Evolutionary conservation across 2,113 vertebrate species (phyloP).

Genomic region (Barnardius zonarius): DNA sequence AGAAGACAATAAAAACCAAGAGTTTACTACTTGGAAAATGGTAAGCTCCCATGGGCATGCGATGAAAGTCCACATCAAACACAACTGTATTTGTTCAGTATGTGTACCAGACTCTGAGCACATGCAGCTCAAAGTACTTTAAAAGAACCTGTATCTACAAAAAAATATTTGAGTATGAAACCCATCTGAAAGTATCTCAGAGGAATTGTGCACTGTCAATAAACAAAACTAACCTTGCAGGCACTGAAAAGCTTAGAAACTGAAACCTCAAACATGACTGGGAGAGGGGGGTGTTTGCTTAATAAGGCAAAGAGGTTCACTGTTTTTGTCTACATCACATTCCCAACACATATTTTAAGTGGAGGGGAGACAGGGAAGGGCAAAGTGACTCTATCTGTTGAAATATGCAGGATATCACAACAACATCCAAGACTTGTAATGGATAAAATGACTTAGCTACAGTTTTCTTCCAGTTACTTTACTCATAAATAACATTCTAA

Average conservation of each 20-base stretch:
- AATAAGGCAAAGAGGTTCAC: not conserved
- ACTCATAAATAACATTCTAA: not conserved
- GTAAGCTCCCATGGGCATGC: not conserved
- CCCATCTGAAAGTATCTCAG: not conserved
- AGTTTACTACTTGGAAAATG: not conserved
- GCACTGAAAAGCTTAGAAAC: not conserved
- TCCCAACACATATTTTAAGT: not conserved
- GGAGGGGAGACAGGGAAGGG: not conserved
- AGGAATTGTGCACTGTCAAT: not conserved
- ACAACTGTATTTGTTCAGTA: not conserved
- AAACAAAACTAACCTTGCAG: not conserved
- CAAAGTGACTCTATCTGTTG: not conserved
- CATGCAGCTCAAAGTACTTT: not conserved
- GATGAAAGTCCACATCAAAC: constrained; percentile 10
- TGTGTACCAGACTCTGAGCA: not conserved
- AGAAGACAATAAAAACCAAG: constrained; percentile 23
- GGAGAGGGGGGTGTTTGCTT: not conserved
- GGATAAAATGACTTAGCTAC: not conserved
- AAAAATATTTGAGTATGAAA: not conserved
- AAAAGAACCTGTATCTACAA: not conserved
- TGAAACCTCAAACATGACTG: not conserved
- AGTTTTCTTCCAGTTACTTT: not conserved
- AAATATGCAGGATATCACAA: not conserved
- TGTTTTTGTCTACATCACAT: not conserved
- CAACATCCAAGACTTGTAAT: not conserved